Base-by-base conservation (phyloP, 2,797 vertebrate species). In the Morelia viridis region DNA sequence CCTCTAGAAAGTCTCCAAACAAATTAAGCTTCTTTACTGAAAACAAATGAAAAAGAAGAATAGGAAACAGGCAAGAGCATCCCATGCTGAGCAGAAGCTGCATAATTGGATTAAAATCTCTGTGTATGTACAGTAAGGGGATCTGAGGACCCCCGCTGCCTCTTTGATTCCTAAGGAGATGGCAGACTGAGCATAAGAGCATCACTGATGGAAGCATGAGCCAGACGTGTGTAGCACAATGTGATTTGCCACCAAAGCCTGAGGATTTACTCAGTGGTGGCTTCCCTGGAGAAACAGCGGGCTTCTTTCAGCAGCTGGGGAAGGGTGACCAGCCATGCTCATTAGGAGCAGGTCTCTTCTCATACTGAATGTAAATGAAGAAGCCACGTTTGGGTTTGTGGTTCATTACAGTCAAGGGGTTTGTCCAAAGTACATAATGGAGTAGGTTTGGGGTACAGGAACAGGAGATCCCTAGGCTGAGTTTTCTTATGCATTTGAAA, bases 61-160 rank as follows among this genome's bases (percentile, higher is more conserved):
- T 58, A 31, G 22, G 31, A 80, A 58, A 76, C 68, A 88, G 65
- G n/a, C 87, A 53, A 95, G 96, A 95, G 94, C 93, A 90, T 96
- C 96, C 92, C 91, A 96, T 91, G 95, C 96, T 94, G 95, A 94
- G 93, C 93, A 91, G 95, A 95, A 96, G 95, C 87, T 90, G 92
- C 94, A 89, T 96, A 97, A 97, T 96, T 97, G 91, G 96, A 97
- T 97, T 97, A 97, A 97, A 96, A 97, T 95, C 91, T 96, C 93
- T 92, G 57, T 96, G 94, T 93, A 93, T 96, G 95, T 97, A 96
- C 96, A 93, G 96, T 95, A 94, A 91, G 94, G 93, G 94, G 90
- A 96, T 91, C 57, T 31, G 95, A 96, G 90, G 91, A 94, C 94
- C 94, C 88, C 93, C 85, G 57, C 87, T 94, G 91, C 93, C 89